Conservation (phyloP, 1,140 invertebrate species). For the Aplysia californica region DNA sequence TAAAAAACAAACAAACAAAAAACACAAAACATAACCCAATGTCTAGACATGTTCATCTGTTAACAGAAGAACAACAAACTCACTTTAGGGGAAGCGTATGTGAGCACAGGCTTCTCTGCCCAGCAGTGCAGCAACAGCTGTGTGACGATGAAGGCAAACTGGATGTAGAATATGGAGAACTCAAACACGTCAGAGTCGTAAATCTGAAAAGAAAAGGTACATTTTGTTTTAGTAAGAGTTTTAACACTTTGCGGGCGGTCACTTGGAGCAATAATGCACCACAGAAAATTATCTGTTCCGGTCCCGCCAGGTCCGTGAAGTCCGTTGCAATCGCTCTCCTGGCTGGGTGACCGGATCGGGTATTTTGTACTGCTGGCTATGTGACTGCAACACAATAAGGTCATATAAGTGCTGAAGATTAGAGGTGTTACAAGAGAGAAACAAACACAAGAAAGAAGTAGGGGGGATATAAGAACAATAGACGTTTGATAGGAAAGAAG, state of each 20-base stretch:
- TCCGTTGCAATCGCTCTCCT: too few relatives aligned
- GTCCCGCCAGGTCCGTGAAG: too few relatives aligned
- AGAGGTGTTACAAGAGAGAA: too few relatives aligned
- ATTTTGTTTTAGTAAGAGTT: background rate
- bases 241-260: background rate
- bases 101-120: conserved; percentile 28
- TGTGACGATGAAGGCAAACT: conserved; percentile 32
- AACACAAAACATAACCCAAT: background rate
- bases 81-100: background rate
- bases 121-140: conserved; percentile 40
- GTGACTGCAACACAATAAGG: too few relatives aligned
- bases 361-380: too few relatives aligned
- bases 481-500: too few relatives aligned
- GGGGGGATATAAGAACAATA: too few relatives aligned
- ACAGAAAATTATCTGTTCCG: background rate
- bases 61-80: background rate
- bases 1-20: background rate
- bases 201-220: conserved; percentile 37
- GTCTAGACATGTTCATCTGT: too few relatives aligned
- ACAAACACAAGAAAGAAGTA: too few relatives aligned
- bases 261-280: background rate
- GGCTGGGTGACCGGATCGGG: too few relatives aligned
- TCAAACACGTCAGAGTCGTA: conserved; percentile 27
- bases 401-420: too few relatives aligned
- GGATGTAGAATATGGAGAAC: conserved; percentile 40